A percentile compares a stretch with the other conserved stretches of the same genome.
Conservation (phyloP, 2,113 vertebrate genomes). For the Paradisaea rubra region DNA sequence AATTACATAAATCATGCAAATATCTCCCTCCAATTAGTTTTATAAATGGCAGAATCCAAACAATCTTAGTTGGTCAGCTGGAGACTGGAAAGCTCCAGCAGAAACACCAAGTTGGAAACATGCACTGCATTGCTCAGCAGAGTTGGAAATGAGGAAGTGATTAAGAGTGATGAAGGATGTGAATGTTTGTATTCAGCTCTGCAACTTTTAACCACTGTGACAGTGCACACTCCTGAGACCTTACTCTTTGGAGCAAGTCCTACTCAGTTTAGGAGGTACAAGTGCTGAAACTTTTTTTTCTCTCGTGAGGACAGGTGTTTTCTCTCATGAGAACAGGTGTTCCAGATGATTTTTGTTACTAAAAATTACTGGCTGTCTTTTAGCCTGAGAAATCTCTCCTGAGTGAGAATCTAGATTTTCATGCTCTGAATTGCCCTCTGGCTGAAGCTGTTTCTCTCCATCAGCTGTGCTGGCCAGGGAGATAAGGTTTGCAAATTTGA, state of each 20-base stretch:
- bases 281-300: not conserved
- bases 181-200: not conserved
- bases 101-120: accelerated
- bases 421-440: not conserved
- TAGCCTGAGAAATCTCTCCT: not conserved
- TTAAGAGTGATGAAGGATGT: not conserved
- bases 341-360: not conserved
- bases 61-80: not conserved
- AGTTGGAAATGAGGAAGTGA: not conserved
- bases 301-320: not conserved
- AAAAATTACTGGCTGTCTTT: not conserved
- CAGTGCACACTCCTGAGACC: not conserved
- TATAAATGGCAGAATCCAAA: not conserved
- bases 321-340: not conserved
- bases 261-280: not conserved
- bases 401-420: not conserved
- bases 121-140: not conserved
- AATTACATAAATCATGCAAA: not conserved
- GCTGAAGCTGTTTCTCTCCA: not conserved
- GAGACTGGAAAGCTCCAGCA: not conserved
- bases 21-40: not conserved
- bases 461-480: not conserved
- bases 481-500: not conserved
- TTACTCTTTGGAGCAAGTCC: not conserved
- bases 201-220: not conserved